These are phyloP conservation scores for Scortum barcoo DNA, from an alignment of 2,113 vertebrate genomes.

Conservation along the genomic window DNA sequence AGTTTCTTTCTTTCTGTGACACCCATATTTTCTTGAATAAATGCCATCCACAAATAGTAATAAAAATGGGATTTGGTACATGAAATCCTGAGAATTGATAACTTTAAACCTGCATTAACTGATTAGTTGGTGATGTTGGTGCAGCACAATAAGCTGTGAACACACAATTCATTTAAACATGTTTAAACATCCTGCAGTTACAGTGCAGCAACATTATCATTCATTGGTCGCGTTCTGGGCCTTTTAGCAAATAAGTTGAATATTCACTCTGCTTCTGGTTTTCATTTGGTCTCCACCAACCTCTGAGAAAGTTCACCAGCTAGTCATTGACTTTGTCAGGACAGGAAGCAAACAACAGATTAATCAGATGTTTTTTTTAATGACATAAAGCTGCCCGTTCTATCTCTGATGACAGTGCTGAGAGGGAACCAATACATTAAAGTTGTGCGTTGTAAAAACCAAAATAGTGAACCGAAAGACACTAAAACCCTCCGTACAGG, in stretches of 20 bases:
- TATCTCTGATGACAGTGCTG: neutral
- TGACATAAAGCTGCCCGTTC: no score
- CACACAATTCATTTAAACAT: no score
- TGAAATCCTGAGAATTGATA: neutral
- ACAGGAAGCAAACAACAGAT: neutral
- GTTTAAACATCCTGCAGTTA: neutral
- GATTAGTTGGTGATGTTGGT: neutral
- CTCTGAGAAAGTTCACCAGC: neutral
- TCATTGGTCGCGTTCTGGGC: neutral
- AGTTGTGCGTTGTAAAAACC: no score
- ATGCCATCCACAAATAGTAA: neutral
- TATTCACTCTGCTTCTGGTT: no score
- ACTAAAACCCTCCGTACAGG: neutral
- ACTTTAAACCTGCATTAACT: neutral
- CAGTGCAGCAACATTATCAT: neutral
- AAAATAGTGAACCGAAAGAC: neutral
- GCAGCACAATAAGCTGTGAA: no score
- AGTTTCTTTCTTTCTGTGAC: no score
- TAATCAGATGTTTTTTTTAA: neutral
- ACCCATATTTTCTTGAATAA: no score
- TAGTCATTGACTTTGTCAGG: neutral
- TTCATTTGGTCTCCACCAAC: constrained; percentile 1
- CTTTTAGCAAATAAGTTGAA: neutral
- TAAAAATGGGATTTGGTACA: neutral
- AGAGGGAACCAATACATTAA: neutral